phyloP scores from a whole-genome alignment of 2,113 vertebrate genomes.

The Trichomycterus rosablanca region DNA sequence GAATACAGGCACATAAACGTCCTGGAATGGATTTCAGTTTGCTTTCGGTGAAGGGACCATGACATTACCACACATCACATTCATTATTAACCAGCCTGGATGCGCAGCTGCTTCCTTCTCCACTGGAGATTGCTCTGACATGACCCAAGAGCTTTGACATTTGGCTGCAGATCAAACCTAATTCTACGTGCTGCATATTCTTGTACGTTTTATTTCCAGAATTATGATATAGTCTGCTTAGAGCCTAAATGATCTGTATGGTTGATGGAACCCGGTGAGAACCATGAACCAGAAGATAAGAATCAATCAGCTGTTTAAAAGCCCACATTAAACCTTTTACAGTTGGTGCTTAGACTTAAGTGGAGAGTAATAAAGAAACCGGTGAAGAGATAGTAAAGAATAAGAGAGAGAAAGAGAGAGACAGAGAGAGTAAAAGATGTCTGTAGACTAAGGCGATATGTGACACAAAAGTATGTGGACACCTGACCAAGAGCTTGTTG shows the following conservation, averaged over 20 bases:
- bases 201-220: neutral
- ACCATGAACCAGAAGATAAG: slow-evolving; percentile 1
- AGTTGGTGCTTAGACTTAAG: slow-evolving; percentile 15
- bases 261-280: neutral
- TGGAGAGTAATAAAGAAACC: slow-evolving; percentile 16
- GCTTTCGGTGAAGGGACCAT: neutral
- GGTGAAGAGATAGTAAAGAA: no score
- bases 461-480: no score
- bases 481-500: no score
- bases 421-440: neutral
- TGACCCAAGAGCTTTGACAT: neutral
- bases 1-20: neutral
- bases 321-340: slow-evolving; percentile 25
- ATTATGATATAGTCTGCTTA: neutral
- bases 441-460: no score
- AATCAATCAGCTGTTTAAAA: slow-evolving; percentile 31
- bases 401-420: slow-evolving; percentile 4
- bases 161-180: neutral
- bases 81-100: slow-evolving; percentile 26
- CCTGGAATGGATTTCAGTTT: neutral
- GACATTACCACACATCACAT: slow-evolving; percentile 7
- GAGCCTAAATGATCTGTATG: neutral
- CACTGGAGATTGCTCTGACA: neutral
- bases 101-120: neutral
- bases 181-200: neutral